phyloP scores from a whole-genome alignment of 2,113 vertebrate genomes.

The Pardalotus punctatus region DNA sequence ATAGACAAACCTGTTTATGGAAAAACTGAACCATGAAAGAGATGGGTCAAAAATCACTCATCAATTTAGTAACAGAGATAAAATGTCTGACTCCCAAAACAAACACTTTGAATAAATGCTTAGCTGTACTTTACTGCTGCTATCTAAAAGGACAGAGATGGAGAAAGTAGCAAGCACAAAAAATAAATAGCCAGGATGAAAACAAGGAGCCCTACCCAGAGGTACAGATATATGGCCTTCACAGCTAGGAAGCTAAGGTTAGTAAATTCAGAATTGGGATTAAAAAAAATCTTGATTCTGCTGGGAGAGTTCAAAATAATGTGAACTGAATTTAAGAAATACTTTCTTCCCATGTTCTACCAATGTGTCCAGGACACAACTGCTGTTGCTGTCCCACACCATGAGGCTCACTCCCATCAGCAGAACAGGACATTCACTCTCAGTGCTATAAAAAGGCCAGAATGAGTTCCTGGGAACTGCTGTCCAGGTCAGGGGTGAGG shows the following conservation, averaged over 20 bases:
- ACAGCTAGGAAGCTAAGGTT: neutral
- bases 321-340: neutral
- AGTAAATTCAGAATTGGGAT: neutral
- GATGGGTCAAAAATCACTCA: neutral
- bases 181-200: neutral
- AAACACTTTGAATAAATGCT: neutral
- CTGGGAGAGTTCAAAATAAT: neutral
- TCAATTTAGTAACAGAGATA: neutral
- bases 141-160: neutral
- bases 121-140: neutral
- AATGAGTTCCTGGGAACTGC: neutral
- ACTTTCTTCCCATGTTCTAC: neutral
- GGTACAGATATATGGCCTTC: neutral
- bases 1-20: neutral
- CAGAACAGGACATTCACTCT: neutral
- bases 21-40: neutral
- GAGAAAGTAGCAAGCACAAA: neutral
- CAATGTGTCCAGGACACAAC: accelerated
- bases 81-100: neutral
- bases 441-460: neutral
- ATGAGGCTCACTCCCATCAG: neutral
- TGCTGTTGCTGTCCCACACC: neutral
- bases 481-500: neutral
- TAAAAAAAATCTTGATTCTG: neutral
- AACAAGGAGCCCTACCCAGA: neutral